Percentiles rank a stretch among this genome's conserved stretches.
Evolutionary conservation across 2,113 vertebrate species (phyloP).

Genomic region (Neoarius graeffei): DNA sequence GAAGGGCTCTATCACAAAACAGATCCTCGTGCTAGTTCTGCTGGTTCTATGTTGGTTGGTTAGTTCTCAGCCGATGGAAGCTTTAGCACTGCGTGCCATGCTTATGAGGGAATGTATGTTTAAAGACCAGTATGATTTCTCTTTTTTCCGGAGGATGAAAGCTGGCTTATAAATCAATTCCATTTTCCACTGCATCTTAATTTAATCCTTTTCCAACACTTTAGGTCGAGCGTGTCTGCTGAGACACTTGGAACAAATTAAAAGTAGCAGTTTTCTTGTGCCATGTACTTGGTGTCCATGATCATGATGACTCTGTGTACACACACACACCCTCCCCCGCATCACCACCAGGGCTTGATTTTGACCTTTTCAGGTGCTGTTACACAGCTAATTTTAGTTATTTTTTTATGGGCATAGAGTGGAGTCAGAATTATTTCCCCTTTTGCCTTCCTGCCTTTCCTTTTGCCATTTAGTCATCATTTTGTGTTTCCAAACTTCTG

Average conservation of each 20-base stretch:
- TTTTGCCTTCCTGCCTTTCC: not conserved
- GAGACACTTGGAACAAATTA: not conserved
- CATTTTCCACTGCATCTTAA: not conserved
- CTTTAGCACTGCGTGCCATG: not conserved
- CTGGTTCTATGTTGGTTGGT: not conserved
- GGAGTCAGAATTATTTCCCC: not conserved
- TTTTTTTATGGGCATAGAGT: not conserved
- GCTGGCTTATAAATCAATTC: not conserved
- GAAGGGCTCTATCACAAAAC: not conserved
- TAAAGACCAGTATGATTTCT: not conserved
- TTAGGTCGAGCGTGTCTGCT: not conserved
- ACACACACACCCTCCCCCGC: too few relatives aligned
- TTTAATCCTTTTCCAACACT: not conserved
- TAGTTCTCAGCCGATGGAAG: not conserved
- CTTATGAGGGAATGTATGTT: not conserved
- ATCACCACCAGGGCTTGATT: too few relatives aligned
- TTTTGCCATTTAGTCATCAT: not conserved
- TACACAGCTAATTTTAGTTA: too few relatives aligned
- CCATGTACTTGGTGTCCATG: not conserved
- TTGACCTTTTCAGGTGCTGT: not conserved
- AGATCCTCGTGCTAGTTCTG: not conserved
- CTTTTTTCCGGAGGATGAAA: not conserved
- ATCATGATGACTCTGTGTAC: not conserved
- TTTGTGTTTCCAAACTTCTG: not conserved
- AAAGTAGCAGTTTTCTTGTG: not conserved